Evolutionary conservation across 1,140 invertebrate species (phyloP).

Genomic region (Charaxes varanes): DNA sequence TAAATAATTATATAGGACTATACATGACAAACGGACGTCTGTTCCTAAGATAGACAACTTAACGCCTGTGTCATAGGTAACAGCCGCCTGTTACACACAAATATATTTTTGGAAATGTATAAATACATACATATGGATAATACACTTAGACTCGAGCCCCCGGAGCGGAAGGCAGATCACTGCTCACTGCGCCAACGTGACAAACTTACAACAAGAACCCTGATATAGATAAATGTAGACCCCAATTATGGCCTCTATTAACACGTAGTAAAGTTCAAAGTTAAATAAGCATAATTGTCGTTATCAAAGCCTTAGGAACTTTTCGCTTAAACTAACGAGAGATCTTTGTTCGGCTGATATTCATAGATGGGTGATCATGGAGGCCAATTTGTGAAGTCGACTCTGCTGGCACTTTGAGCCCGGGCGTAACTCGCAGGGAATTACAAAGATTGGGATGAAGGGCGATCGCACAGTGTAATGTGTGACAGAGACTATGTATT

Average conservation of each 20-base stretch:
- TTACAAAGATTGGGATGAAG: slow-evolving; percentile 3
- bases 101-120: no score
- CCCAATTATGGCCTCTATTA: slow-evolving; percentile 8
- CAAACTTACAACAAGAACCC: no score
- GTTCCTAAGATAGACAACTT: no score
- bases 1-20: no score
- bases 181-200: no score
- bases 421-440: slow-evolving; percentile 1
- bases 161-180: no score
- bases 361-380: slow-evolving; percentile 41
- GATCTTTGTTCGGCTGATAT: slow-evolving; percentile 36
- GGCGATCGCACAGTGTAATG: not conserved
- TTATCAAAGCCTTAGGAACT: slow-evolving; percentile 29
- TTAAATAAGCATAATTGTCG: slow-evolving; percentile 7
- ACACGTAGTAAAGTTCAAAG: slow-evolving; percentile 8
- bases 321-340: slow-evolving; percentile 36
- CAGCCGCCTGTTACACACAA: no score
- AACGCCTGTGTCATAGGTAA: no score
- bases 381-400: slow-evolving; percentile 15
- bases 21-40: no score
- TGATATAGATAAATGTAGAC: no score
- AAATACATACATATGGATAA: no score
- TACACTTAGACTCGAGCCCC: no score
- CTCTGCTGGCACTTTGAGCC: slow-evolving; percentile 2
- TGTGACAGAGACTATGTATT: not conserved